Conservation (phyloP, 2,113 vertebrate species). For the Lepisosteus osseus region DNA sequence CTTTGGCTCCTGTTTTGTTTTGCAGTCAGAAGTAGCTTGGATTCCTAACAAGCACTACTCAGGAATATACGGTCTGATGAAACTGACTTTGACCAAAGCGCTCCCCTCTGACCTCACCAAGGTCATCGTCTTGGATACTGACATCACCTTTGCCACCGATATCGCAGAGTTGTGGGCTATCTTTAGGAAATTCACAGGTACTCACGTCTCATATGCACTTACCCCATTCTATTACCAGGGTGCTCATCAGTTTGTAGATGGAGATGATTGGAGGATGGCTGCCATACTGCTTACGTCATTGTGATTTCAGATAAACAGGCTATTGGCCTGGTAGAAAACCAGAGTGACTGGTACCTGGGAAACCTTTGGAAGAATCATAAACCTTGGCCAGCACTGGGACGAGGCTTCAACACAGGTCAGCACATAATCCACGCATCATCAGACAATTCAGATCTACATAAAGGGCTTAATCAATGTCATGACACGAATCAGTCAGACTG, state of each 20-base stretch:
- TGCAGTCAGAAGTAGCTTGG: slow-evolving; percentile 89
- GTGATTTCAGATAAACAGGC: slow-evolving; percentile 78
- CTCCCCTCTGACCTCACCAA: slow-evolving; percentile 82
- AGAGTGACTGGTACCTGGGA: slow-evolving; percentile 94
- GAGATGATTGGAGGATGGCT: not conserved
- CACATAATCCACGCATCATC: no score
- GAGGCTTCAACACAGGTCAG: slow-evolving; percentile 94
- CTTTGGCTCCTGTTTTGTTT: slow-evolving; percentile 5
- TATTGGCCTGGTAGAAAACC: slow-evolving; percentile 94
- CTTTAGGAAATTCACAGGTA: slow-evolving; percentile 89
- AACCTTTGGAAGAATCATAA: slow-evolving; percentile 95
- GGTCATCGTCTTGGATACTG: slow-evolving; percentile 93
- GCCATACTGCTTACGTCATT: not conserved
- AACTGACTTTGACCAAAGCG: slow-evolving; percentile 83
- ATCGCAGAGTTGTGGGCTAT: slow-evolving; percentile 94
- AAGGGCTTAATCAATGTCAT: no score
- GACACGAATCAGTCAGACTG: no score
- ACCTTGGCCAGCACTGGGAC: slow-evolving; percentile 90
- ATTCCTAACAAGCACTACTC: slow-evolving; percentile 98
- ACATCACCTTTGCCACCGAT: slow-evolving; percentile 94
- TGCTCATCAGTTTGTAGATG: not conserved
- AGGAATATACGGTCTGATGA: slow-evolving; percentile 93
- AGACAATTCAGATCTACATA: no score
- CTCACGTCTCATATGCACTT: not conserved
- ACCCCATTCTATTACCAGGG: not conserved